Evolutionary conservation across 2,113 vertebrate genomes (phyloP).

Genomic region (Syngnathoides biaculeatus): DNA sequence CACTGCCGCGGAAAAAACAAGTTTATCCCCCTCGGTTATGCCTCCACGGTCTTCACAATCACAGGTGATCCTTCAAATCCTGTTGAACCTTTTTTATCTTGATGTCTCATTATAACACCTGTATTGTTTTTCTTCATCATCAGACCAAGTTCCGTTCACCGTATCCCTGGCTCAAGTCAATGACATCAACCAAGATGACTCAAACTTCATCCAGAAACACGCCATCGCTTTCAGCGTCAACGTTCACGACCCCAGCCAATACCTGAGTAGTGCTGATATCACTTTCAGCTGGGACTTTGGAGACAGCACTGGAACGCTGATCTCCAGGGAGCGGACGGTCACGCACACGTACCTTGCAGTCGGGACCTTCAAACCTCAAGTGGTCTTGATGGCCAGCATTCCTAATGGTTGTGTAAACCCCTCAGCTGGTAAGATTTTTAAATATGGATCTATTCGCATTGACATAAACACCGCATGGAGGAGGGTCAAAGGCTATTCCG

Average conservation of each 20-base stretch:
- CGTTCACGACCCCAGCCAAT: constrained; percentile 90
- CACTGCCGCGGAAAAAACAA: constrained; percentile 80
- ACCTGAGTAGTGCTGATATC: constrained; percentile 79
- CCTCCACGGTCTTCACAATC: constrained; percentile 79
- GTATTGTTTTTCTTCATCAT: constrained; percentile 6
- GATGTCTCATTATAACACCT: not conserved
- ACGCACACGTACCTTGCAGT: constrained; percentile 83
- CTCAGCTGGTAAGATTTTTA: constrained; percentile 59
- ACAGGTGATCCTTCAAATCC: constrained; percentile 72
- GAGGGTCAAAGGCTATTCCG: not conserved
- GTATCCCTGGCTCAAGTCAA: constrained; percentile 80
- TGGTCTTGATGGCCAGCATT: constrained; percentile 87
- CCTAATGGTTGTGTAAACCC: constrained; percentile 73
- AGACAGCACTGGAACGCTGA: constrained; percentile 84
- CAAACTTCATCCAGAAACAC: constrained; percentile 84
- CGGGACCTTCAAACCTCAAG: constrained; percentile 77
- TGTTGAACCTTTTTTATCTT: not conserved
- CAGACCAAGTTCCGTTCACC: constrained; percentile 88
- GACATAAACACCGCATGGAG: not conserved
- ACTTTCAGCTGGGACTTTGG: constrained; percentile 94
- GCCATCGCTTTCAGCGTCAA: constrained; percentile 81
- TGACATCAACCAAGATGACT: constrained; percentile 67
- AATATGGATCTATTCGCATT: not conserved
- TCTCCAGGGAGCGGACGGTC: constrained; percentile 78
- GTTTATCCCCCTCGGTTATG: constrained; percentile 83